Conservation (phyloP, 2,888 invertebrate species). For the Helobdella robusta region DNA sequence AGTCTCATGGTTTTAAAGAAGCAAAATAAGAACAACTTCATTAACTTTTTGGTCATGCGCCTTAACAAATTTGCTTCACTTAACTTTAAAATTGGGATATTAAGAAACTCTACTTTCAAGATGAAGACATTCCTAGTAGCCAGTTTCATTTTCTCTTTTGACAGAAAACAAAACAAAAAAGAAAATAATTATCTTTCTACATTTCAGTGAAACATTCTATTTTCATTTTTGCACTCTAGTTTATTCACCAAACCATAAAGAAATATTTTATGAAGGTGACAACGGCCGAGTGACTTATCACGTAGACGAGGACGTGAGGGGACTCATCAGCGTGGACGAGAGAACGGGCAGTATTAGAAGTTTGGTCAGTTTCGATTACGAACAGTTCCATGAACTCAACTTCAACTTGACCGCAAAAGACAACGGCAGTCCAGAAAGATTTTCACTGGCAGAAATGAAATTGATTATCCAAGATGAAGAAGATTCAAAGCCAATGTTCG, state of each 20-base stretch:
- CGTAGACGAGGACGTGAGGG: not conserved
- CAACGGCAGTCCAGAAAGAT: conserved; percentile 26
- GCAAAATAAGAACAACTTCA: too few species aligned
- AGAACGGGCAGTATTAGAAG: conserved; percentile 26
- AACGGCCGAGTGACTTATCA: conserved; percentile 2
- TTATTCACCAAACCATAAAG: not conserved
- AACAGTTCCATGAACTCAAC: conserved; percentile 24
- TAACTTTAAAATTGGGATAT: too few species aligned
- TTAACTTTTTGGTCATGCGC: too few species aligned
- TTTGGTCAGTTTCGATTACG: conserved; percentile 28
- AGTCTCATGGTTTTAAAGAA: too few species aligned
- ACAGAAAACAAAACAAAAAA: too few species aligned
- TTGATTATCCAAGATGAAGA: conserved; percentile 31
- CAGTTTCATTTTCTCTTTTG: too few species aligned
- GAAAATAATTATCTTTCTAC: too few species aligned
- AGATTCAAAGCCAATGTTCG: conserved; percentile 31
- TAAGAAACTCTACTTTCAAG: too few species aligned
- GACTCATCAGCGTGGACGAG: conserved; percentile 24
- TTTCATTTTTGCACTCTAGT: not conserved
- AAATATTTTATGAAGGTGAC: not conserved
- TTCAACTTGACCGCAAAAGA: conserved; percentile 30
- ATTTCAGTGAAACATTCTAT: too few species aligned
- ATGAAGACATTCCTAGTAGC: too few species aligned
- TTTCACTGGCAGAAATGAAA: conserved; percentile 23
- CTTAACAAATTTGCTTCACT: too few species aligned